A percentile compares a stretch with the other conserved stretches of the same genome.
Evolutionary conservation across 2,113 vertebrate species (phyloP).

Genomic region (Piaya cayana): DNA sequence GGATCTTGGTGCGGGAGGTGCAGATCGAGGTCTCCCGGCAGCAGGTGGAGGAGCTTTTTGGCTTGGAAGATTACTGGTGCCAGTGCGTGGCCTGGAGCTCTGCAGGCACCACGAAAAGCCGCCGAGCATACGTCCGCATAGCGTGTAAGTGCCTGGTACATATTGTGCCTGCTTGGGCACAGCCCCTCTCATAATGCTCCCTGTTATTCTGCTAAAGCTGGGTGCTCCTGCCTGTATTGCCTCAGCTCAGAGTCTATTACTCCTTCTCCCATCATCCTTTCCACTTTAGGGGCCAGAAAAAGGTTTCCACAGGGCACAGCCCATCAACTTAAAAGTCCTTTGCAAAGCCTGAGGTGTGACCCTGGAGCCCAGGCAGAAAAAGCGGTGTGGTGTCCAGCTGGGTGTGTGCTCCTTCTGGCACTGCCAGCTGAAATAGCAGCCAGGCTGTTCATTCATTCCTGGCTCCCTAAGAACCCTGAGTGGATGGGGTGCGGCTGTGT

Average conservation of each 20-base stretch:
- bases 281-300: not conserved
- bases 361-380: not conserved
- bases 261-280: not conserved
- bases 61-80: constrained; percentile 97
- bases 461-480: rapidly evolving
- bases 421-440: not conserved
- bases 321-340: not conserved
- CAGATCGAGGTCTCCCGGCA: constrained; percentile 95
- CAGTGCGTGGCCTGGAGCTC: constrained; percentile 99
- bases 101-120: constrained; percentile 95
- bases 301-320: not conserved
- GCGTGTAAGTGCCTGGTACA: constrained; percentile 79
- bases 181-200: not conserved
- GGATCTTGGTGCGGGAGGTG: constrained; percentile 91
- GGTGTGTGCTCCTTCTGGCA: not conserved
- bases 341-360: not conserved
- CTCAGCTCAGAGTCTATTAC: not conserved
- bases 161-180: rapidly evolving
- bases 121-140: constrained; percentile 92
- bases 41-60: constrained; percentile 96
- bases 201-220: not conserved
- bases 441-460: not conserved
- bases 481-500: not conserved
- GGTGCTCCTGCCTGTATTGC: not conserved
- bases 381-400: not conserved